Base-by-base conservation (phyloP, 2,113 vertebrate genomes). In the Carettochelys insculpta region DNA sequence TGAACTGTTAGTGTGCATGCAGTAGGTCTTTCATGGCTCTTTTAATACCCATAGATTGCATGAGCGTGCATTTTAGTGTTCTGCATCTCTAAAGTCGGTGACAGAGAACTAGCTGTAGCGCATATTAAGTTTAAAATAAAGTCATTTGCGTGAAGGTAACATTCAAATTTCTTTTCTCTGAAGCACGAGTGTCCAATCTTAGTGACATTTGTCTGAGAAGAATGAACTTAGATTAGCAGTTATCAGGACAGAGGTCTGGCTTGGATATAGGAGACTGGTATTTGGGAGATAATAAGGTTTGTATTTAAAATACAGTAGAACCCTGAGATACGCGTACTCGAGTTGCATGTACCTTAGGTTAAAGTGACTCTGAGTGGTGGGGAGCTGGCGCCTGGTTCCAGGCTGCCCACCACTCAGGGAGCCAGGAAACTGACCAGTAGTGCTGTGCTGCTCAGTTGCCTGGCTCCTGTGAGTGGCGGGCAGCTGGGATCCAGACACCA, bases 211-310 rank as follows among this genome's bases (percentile, higher is more conserved):
- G 71, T 47, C 53, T 86, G 68, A 24, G 38, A 61, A 47, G 38
- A 76, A 54, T 51, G 12, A 68, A 88, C 92, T 86, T 83, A 48
- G 90, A 68, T 89, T 13, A 88, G 53, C 47, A 75, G 43, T 85
- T 95, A 94, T 76, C 79, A 24, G 48, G 19, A 78, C 48, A n/a
- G 41, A 84, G 61, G 51, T 51, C 80, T 81, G 24, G 27, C 73
- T 90, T 96, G 56, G 88, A 84, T 82, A 53, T 38, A 91, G 45
- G 54, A 80, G 81, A 41, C 43, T 86, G 51, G 86, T 73, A 82
- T 94, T 54, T 92, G 91, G 92, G 86, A 90, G 89, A 86, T 85
- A 93, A 90, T 92, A 92, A 86, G 84, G 77, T 78, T 56, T 71
- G 80, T 86, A 83, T 86, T 77, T 41, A 48, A 77, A 90, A 52